These are phyloP conservation scores for Invenusta paracnida DNA, from an alignment of 2,888 invertebrate species.

Conservation along the genomic window DNA sequence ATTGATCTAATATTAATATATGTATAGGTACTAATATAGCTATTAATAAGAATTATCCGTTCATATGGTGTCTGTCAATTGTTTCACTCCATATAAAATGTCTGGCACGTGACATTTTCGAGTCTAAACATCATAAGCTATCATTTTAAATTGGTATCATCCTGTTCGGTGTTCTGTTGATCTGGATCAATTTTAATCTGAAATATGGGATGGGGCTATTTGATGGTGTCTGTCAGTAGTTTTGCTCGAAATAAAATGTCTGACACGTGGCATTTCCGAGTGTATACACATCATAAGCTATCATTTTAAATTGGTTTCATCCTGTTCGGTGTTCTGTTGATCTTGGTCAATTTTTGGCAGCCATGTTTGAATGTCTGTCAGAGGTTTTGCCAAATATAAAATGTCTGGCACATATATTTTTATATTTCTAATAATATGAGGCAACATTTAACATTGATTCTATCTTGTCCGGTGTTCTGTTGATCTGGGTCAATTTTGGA, in stretches of 20 bases:
- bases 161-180: constrained; percentile 6
- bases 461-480: constrained; percentile 3
- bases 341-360: neutral
- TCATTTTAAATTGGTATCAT: constrained; percentile 10
- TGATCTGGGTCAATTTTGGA: constrained; percentile 16
- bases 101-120: neutral
- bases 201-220: neutral
- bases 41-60: too few species aligned
- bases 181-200: neutral
- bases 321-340: constrained; percentile 6
- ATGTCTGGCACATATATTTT: constrained; percentile 12
- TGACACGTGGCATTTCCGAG: neutral
- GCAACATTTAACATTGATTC: constrained; percentile 16
- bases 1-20: neutral
- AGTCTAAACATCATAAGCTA: neutral
- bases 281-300: neutral
- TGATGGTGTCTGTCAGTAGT: neutral
- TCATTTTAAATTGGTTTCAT: constrained; percentile 17
- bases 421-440: constrained; percentile 19
- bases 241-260: neutral
- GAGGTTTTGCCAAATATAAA: neutral
- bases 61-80: too few species aligned
- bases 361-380: constrained; percentile 26
- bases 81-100: constrained; percentile 2
- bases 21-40: neutral